phyloP scores from a whole-genome alignment of 1,140 invertebrate genomes.

The Pogonomyrmex californicus region DNA sequence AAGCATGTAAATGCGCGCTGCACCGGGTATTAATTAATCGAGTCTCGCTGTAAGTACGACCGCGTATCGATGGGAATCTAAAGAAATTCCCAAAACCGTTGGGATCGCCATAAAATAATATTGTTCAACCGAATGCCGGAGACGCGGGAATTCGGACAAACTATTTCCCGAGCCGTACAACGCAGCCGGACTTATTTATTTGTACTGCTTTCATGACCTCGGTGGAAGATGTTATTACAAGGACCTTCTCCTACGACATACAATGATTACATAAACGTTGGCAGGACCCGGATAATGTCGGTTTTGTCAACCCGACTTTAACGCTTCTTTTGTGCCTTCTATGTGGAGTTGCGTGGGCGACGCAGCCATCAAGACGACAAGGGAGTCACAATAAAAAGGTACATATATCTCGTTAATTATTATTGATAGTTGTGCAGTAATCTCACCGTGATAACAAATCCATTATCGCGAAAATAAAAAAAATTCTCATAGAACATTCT shows the following conservation, averaged over 20 bases:
- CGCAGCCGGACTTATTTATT: slow-evolving; percentile 70
- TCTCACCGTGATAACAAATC: neutral
- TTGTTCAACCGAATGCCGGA: slow-evolving; percentile 74
- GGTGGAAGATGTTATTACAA: slow-evolving; percentile 75
- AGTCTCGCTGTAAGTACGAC: neutral
- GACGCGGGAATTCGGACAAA: slow-evolving; percentile 58
- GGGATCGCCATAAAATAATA: slow-evolving; percentile 76
- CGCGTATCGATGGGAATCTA: slow-evolving; percentile 55
- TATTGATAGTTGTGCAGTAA: neutral
- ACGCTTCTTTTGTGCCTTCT: neutral
- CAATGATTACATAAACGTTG: slow-evolving; percentile 67
- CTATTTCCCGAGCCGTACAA: slow-evolving; percentile 64
- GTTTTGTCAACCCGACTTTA: slow-evolving; percentile 51
- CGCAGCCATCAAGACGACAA: neutral
- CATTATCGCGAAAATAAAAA: neutral
- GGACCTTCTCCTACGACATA: slow-evolving; percentile 58
- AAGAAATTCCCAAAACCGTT: slow-evolving; percentile 23
- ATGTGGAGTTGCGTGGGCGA: slow-evolving; percentile 15
- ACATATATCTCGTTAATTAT: neutral
- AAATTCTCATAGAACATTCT: neutral
- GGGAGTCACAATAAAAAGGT: neutral
- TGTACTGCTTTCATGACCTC: slow-evolving; percentile 70
- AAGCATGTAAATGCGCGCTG: neutral
- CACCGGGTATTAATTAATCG: slow-evolving; percentile 22
- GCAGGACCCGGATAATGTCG: slow-evolving; percentile 50